Evolutionary conservation across 2,797 vertebrate genomes (phyloP).

Genomic region (Harpagifer antarcticus): DNA sequence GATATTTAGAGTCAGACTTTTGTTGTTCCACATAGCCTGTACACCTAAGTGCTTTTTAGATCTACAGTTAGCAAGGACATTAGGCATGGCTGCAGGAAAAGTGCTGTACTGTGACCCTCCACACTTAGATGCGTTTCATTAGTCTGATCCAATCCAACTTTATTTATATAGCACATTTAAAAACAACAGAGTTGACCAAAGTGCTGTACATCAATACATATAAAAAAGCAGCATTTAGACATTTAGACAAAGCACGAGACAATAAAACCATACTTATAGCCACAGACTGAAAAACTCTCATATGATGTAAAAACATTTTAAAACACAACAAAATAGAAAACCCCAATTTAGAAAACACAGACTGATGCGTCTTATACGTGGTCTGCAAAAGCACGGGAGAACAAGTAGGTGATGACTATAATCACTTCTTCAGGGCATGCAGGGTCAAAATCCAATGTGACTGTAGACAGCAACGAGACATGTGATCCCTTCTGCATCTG

Average conservation of each 20-base stretch:
- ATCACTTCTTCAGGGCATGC: slow-evolving; percentile 19
- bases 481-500: slow-evolving; percentile 24
- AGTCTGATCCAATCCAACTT: not conserved
- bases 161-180: too few relatives aligned
- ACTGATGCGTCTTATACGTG: too few relatives aligned
- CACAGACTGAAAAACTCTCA: too few relatives aligned
- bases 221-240: too few relatives aligned
- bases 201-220: too few relatives aligned
- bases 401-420: slow-evolving; percentile 12
- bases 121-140: slow-evolving; percentile 33
- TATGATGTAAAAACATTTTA: too few relatives aligned
- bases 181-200: too few relatives aligned
- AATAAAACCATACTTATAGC: too few relatives aligned
- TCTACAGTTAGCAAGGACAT: slow-evolving; percentile 32
- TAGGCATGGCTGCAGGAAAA: slow-evolving; percentile 25
- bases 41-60: slow-evolving; percentile 1
- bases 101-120: slow-evolving; percentile 3
- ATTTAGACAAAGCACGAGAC: too few relatives aligned
- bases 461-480: slow-evolving; percentile 1
- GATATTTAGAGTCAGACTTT: not conserved
- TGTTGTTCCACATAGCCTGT: not conserved
- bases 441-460: slow-evolving; percentile 29
- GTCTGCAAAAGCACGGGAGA: too few relatives aligned
- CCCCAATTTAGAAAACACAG: too few relatives aligned
- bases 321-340: too few relatives aligned